Evolutionary conservation across 2,113 vertebrate species (phyloP), one percentile per base, ranked within the genome.

Genomic region (Dinomys branickii): DNA sequence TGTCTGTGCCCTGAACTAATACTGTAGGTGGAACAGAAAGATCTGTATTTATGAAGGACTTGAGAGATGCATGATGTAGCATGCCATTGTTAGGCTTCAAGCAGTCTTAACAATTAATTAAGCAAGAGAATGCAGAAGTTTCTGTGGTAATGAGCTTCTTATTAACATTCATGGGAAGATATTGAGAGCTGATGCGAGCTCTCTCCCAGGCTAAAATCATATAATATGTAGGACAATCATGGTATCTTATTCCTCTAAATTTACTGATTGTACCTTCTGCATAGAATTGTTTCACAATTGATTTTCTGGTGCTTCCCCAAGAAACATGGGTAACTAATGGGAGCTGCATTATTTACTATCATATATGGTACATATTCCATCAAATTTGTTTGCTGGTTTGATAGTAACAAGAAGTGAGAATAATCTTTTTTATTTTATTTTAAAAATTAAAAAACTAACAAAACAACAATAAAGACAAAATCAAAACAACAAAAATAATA

Each of bases 81-180:
- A 77, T 88, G 65, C 61, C 38, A 92, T 41, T 44, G 12, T 54
- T 50, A 88, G 47, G 8, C 8, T 88, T 69, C 61, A 91, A 54
- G 28, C 77, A 89, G 44, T 28, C 58, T 96, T 85, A 95, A 82
- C 52, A 81, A 87, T 88, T 82, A 28, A 78, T 82, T 89, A 85
- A 96, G 1, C 50, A 86, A 77, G 50, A 93, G 9, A 75, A 94
- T 2, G 88, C 24, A 86, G 41, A 94, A 58, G 19, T 89, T 38
- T 30, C 50, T 78, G 22, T 78, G 44, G 22, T 28, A 59, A 54
- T 19, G 19, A 89, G 73, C 77, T 69, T 83, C 85, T 86, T 47
- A 89, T 71, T 65, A 85, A 89, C 30, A 88, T 24, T 88, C 71
- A 71, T 41, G 7, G 4, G 4, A 56, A 78, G 56, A 80, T 0